Evolutionary conservation across 2,113 vertebrate species (phyloP), one percentile per base, ranked within the genome.

Genomic region (Gnathonemus echidnorhynchus): DNA sequence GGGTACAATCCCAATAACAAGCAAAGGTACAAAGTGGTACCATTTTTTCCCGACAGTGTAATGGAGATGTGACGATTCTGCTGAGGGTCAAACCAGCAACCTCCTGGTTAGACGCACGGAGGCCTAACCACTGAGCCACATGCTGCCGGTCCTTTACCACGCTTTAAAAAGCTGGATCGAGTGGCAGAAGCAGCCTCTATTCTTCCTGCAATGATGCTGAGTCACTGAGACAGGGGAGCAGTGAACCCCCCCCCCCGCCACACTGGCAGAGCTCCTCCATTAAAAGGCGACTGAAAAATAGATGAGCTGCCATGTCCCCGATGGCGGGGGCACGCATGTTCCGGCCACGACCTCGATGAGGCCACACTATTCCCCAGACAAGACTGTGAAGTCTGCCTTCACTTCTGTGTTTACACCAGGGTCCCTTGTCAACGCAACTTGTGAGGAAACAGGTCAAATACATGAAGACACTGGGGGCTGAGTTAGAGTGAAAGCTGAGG

Each of bases 271-370:
- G 91, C 90, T 92, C 92, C 92, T 93, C 91, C 92, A 94, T 95
- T 94, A 94, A 93, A 92, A 15, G 87, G 66, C 49, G 45, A 0
- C 89, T 94, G 92, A 93, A 93, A 95, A 91, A 94, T 92, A 80
- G 94, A 95, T 93, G 88, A 48, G 45, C 27, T 27, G 46, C 52
- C 9, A n/a, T 85, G 83, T 46, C 35, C 35, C 50, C 9, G 3
- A 50, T 27, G 89, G 17, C 56, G 27, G 87, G 89, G 91, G 89
- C 90, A 88, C 90, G 88, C 89, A 52, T 66, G 58, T 89, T 80
- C 53, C 0, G 24, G 46, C 85, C 83, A 11, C 9, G 39, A 50
- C 80, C 87, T 49, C 46, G 5, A 27, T 15, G 49, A 87, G 24
- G 92, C 90, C 91, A 91, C 91, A 90, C 91, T 89, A 90, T 90